These are phyloP conservation scores for Nannoperca australis DNA, from an alignment of 2,797 vertebrate species.

Conservation along the genomic window DNA sequence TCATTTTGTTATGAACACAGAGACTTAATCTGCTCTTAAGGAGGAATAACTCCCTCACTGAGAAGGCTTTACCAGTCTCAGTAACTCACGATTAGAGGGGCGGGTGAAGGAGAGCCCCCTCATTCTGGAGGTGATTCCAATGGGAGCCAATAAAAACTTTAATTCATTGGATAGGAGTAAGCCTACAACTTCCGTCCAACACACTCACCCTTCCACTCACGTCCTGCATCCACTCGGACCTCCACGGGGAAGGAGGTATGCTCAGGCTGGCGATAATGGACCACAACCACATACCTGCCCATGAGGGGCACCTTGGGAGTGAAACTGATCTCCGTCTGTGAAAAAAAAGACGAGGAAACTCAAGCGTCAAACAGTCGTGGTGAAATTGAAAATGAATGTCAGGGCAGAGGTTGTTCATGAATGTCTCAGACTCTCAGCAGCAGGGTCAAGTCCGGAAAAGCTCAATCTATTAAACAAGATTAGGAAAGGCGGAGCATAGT, in stretches of 20 bases:
- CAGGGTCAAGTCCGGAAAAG: neutral
- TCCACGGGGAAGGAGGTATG: constrained; percentile 86
- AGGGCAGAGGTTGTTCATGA: neutral
- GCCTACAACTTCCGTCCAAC: neutral
- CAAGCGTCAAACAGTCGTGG: neutral
- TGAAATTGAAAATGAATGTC: constrained; percentile 3
- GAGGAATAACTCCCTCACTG: constrained; percentile 33
- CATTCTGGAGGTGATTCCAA: neutral
- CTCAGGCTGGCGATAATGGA: constrained; percentile 89
- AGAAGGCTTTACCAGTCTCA: neutral
- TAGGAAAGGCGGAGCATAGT: neutral
- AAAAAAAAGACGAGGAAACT: constrained; percentile 21
- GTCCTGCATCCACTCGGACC: constrained; percentile 84
- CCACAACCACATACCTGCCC: constrained; percentile 87
- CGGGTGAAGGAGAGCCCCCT: no score
- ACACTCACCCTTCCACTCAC: constrained; percentile 86
- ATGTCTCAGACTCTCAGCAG: neutral
- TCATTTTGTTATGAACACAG: constrained; percentile 49
- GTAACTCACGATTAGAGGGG: no score
- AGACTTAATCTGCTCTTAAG: constrained; percentile 51
- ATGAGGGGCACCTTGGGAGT: constrained; percentile 80
- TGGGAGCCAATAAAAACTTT: constrained; percentile 14
- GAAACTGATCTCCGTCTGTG: constrained; percentile 89
- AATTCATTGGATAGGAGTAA: constrained; percentile 21
- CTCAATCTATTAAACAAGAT: neutral